phyloP scores from a whole-genome alignment of 2,113 vertebrate genomes.

The Toxotes jaculatrix region DNA sequence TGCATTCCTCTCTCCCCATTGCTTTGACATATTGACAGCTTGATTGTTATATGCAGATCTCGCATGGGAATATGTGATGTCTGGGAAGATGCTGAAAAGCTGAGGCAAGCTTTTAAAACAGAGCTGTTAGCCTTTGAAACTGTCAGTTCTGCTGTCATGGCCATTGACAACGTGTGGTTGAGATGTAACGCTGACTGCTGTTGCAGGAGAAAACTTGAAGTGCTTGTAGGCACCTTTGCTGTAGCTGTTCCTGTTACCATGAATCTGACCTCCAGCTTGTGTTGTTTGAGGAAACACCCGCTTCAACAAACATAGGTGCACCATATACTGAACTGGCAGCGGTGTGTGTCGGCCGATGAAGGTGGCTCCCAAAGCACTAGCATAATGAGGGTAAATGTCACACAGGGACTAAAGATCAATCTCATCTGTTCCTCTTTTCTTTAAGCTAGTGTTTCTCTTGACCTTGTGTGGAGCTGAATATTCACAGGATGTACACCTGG shows the following conservation, averaged over 20 bases:
- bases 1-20: conserved; percentile 9
- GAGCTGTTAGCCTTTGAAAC: conserved; percentile 39
- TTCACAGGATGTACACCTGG: conserved; percentile 27
- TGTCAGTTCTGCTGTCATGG: conserved; percentile 46
- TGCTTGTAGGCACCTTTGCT: neutral
- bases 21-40: conserved; percentile 66
- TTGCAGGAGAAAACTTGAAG: conserved; percentile 18
- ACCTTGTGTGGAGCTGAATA: conserved; percentile 45
- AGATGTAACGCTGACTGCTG: conserved; percentile 21
- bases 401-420: conserved; percentile 15
- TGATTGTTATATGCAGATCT: conserved; percentile 57
- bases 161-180: conserved; percentile 23
- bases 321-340: conserved; percentile 9
- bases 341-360: conserved; percentile 1
- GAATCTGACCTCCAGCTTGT: conserved; percentile 50
- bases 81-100: conserved; percentile 48
- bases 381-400: conserved; percentile 39
- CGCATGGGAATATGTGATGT: conserved; percentile 24
- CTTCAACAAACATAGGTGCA: conserved; percentile 46
- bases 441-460: conserved; percentile 13
- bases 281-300: conserved; percentile 57
- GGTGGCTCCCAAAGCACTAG: conserved; percentile 37
- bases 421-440: neutral
- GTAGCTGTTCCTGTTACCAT: conserved; percentile 13
- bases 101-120: conserved; percentile 50